Base-by-base conservation (phyloP, 2,797 vertebrate species). In the Centropyge bicolor region DNA sequence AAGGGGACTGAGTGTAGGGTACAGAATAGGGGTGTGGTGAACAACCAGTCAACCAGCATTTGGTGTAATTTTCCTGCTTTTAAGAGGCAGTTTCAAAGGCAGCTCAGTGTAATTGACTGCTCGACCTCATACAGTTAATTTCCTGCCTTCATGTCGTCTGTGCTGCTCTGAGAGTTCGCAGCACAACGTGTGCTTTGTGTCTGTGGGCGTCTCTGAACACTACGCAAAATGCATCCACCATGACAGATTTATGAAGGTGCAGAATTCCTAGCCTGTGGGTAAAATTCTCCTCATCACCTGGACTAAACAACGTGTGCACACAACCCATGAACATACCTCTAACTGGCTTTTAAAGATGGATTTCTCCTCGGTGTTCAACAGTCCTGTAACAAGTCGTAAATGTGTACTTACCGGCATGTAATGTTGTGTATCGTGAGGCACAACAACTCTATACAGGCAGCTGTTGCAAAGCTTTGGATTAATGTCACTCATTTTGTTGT, bases 191-290 rank as follows among this genome's bases (percentile, higher is more conserved):
- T 43, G 82, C 81, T 83, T 70, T 90, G 85, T 90, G 68, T 75
- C 70, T 36, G 16, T 48, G 64, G 65, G 79, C 62, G 62, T 85
- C 67, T 75, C 56, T 22, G 54, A 72, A 19, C 59, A 0, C 64
- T 17, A 48, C 13, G 45, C 79, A 84, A 70, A 83, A 70, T 7
- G 13, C 49, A 24, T 68, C 67, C 17, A 27, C 67, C 61, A 19
- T 59, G 88, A 81, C 80, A 83, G 89, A 85, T 91, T 91, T 89
- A 84, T 79, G 84, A 74, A 78, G 81, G 81, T 88, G 81, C 80
- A 71, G 86, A 85, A 87, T 87, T 89, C 64, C 81, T 71, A 71
- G 55, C 82, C 76, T 60, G 64, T 65, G 78, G 81, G 65, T 59
- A 36, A 83, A 74, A 76, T 48, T 76, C 67, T 68, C 57, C 38